Base-by-base conservation (phyloP, 2,113 vertebrate genomes). In the Balaenoptera acutorostrata region DNA sequence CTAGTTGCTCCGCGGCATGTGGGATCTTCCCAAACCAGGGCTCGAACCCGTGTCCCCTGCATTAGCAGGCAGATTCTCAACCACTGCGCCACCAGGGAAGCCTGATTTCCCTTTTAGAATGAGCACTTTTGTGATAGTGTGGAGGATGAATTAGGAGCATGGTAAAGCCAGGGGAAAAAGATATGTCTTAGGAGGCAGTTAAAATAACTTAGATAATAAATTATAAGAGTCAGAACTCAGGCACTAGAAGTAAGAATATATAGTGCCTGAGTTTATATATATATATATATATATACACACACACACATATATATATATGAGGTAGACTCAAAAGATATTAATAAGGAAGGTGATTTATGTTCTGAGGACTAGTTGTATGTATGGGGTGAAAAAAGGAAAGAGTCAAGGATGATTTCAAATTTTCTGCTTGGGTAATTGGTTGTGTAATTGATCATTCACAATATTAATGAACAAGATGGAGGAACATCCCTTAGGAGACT, bases 161-260 rank as follows among this genome's bases (percentile, higher is more conserved):
- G 23, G 14, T 33, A 69, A 86, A 92, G 59, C 29, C 41, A 74
- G 52, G 74, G 49, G 59, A n/a, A 88, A 81, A 49, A 18, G 23
- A 23, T 49, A 8, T 57, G 1, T 93, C 52, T 72, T 84, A 46
- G 69, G 29, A 72, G 52, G 25, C 10, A 69, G 39, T 89, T 82
- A 89, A 83, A 84, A 75, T 33, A 92, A 90, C 15, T 75, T 69
- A 63, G 33, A 46, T 31, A 39, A 83, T 80, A 78, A n/a, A 81
- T 44, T 21, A 25, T 52, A 63, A 85, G 2, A 93, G 7, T 25
- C 5, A 29, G 11, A 80, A 44, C 12, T 57, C 21, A 83, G 20
- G 44, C 11, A 69, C n/a, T n/a, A 31, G n/a, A 72, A 49, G 31
- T 57, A 88, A 41, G 25, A 39, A 41, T 57, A n/a, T 5, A 57